These are phyloP conservation scores for Cotesia chilonis DNA, from an alignment of 1,140 invertebrate genomes.

Conservation along the genomic window DNA sequence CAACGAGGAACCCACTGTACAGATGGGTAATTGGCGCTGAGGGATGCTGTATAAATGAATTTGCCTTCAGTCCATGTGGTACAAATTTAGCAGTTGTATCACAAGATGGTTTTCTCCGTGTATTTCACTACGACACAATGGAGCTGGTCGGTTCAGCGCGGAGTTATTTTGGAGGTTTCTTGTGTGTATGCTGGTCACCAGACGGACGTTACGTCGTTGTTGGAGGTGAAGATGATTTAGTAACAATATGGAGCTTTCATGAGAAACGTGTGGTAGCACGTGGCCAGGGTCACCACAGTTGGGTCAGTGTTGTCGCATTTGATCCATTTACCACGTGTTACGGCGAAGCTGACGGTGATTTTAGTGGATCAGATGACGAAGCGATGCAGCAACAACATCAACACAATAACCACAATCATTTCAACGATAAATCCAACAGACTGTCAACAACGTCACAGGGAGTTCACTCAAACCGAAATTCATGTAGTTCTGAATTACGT, in stretches of 20 bases:
- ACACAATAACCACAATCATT: slow-evolving; percentile 64
- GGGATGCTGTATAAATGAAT: slow-evolving; percentile 91
- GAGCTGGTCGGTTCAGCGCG: slow-evolving; percentile 89
- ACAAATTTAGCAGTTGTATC: slow-evolving; percentile 91
- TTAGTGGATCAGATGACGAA: slow-evolving; percentile 72
- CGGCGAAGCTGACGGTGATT: slow-evolving; percentile 68
- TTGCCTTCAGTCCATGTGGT: slow-evolving; percentile 95
- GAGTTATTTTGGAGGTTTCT: slow-evolving; percentile 96
- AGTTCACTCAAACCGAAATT: slow-evolving; percentile 63
- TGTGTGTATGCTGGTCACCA: slow-evolving; percentile 98
- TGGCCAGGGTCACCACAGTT: slow-evolving; percentile 93
- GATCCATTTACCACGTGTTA: slow-evolving; percentile 87
- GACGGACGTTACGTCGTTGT: slow-evolving; percentile 95
- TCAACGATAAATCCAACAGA: slow-evolving; percentile 55
- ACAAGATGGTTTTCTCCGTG: slow-evolving; percentile 95
- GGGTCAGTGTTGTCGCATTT: slow-evolving; percentile 97
- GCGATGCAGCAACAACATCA: slow-evolving; percentile 48
- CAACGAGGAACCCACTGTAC: slow-evolving; percentile 93
- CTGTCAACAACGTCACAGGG: slow-evolving; percentile 57
- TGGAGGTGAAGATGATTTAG: slow-evolving; percentile 97
- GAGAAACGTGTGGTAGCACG: slow-evolving; percentile 94
- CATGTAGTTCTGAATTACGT: slow-evolving; percentile 67
- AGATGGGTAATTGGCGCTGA: slow-evolving; percentile 87
- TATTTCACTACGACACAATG: slow-evolving; percentile 98
- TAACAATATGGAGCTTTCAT: slow-evolving; percentile 96